phyloP scores from a whole-genome alignment of 2,888 invertebrate genomes.

The Sabellastarte sp. region DNA sequence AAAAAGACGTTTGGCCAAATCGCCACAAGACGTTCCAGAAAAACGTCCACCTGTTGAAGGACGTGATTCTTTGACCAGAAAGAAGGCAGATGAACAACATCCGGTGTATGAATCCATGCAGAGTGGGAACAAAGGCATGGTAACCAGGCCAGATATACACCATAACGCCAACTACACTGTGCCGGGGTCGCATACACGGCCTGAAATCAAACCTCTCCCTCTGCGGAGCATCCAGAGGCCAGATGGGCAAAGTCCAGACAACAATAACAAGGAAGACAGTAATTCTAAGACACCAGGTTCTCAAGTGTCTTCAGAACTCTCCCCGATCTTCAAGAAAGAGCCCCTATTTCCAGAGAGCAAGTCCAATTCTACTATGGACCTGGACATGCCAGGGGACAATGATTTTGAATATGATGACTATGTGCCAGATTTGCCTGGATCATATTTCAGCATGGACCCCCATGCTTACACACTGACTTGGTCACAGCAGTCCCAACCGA shows the following conservation, averaged over 20 bases:
- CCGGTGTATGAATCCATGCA: neutral
- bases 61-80: constrained; percentile 23
- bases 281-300: constrained; percentile 21
- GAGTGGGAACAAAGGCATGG: neutral
- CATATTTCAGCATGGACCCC: constrained; percentile 33
- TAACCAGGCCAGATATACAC: neutral
- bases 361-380: constrained; percentile 24
- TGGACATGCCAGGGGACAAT: constrained; percentile 10
- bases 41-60: constrained; percentile 31
- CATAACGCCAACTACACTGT: neutral
- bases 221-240: constrained; percentile 22
- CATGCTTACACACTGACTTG: constrained; percentile 35
- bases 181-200: neutral
- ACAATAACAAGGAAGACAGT: constrained; percentile 13
- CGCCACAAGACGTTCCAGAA: too few relatives aligned
- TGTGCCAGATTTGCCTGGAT: constrained; percentile 28
- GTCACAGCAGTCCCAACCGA: constrained; percentile 24
- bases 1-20: too few relatives aligned
- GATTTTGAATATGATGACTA: constrained; percentile 36
- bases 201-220: constrained; percentile 23
- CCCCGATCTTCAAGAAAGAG: constrained; percentile 17
- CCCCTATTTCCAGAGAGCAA: constrained; percentile 19
- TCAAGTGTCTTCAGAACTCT: constrained; percentile 11
- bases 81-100: constrained; percentile 6
- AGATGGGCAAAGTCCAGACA: constrained; percentile 26